Conservation (phyloP, 2,113 vertebrate species). For the Garra rufa region DNA sequence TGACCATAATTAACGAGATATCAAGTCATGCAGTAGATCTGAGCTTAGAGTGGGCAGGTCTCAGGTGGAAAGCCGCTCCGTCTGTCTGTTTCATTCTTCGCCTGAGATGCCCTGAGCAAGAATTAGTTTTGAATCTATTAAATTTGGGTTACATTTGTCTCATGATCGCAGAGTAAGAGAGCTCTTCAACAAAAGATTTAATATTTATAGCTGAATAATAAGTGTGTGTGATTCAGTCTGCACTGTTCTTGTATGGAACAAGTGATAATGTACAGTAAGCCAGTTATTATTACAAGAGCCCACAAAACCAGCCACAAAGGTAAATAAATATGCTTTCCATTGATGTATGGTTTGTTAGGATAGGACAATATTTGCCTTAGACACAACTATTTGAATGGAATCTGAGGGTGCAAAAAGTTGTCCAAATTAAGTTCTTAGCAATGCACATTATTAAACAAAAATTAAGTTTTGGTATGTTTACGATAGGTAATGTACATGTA, state of each 20-base stretch:
- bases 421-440: no score
- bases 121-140: not conserved
- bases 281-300: not conserved
- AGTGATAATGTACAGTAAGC: not conserved
- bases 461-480: no score
- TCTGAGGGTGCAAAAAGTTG: no score
- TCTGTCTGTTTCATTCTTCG: not conserved
- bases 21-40: slow-evolving; percentile 12
- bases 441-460: no score
- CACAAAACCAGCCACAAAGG: no score
- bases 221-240: not conserved
- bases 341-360: no score
- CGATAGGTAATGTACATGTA: no score
- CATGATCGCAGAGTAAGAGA: not conserved
- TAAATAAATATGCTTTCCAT: no score
- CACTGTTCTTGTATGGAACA: not conserved
- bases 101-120: not conserved
- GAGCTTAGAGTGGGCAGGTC: slow-evolving; percentile 1
- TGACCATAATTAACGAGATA: slow-evolving; percentile 21
- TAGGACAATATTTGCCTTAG: no score
- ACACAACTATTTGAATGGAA: no score
- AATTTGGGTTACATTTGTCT: not conserved
- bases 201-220: slow-evolving; percentile 9
- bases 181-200: not conserved
- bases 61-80: not conserved